phyloP scores from a whole-genome alignment of 1,140 invertebrate species.

The Plodia interpunctella region DNA sequence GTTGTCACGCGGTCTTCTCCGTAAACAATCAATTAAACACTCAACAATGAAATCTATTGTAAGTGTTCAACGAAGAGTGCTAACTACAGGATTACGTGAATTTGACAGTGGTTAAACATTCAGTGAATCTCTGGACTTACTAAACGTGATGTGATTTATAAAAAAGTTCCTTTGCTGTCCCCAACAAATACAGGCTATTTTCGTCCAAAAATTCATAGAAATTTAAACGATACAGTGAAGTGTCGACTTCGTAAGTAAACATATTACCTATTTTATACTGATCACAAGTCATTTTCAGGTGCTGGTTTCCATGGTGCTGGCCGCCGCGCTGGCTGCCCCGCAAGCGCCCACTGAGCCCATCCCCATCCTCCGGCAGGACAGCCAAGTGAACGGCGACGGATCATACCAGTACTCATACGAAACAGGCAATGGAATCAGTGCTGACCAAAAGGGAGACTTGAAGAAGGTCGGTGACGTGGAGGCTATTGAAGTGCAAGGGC shows the following conservation, averaged over 20 bases:
- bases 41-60: constrained; percentile 66
- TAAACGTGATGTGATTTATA: not conserved
- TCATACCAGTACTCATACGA: constrained; percentile 74
- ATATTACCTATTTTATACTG: constrained; percentile 12
- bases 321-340: constrained; percentile 51
- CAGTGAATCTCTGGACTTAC: not conserved
- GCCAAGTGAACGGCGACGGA: constrained; percentile 66
- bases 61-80: constrained; percentile 37
- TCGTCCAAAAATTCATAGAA: too few species aligned
- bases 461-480: constrained; percentile 79
- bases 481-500: constrained; percentile 79
- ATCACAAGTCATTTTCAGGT: constrained; percentile 38
- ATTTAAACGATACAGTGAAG: not conserved
- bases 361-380: constrained; percentile 64
- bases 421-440: constrained; percentile 85
- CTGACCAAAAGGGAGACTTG: constrained; percentile 81
- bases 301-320: constrained; percentile 49
- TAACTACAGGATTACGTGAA: not conserved
- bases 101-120: not conserved
- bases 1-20: constrained; percentile 43
- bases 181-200: too few species aligned
- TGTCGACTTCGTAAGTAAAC: not conserved
- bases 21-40: constrained; percentile 30
- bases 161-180: too few species aligned
- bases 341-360: constrained; percentile 54